Base-by-base conservation (phyloP, 1,140 invertebrate genomes). In the Cherax quadricarinatus region DNA sequence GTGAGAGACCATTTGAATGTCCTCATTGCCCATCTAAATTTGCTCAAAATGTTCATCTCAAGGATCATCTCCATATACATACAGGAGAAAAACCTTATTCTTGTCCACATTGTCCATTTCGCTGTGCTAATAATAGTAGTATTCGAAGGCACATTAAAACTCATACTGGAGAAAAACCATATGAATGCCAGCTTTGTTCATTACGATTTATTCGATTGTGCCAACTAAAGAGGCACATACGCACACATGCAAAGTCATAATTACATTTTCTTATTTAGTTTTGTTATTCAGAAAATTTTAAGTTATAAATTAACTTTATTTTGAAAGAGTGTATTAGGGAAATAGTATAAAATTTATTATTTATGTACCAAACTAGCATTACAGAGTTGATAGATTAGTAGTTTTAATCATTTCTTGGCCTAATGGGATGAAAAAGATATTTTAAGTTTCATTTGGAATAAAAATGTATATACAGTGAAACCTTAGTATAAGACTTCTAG, bases 1-100 rank as follows among this genome's bases (percentile, higher is more conserved):
- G 24, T 12, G 70, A 75, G 24, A 75, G 70, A 30, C 70, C 70
- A 75, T 75, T 75, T 75, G 70, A 24, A 30, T 75, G 70, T 30
- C 70, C 70, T 75, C 70, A 75, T 30, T 75, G 70, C n/a, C 70
- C 70, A 75, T 75, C 70, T 75, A 75, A 30, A 30, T 75, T 75
- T 75, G 24, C 70, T 30, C 70, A 75, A 30, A 75, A 75, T 7
- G 70, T 75, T 75, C 70, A 75, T 21, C 70, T 75, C 9, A 75
- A 75, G 70, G 70, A 75, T 75, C 70, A 75, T 75, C 70, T 75
- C 12, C 70, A 75, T 75, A 75, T 30, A 21, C 70, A 75, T 30
- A 75, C 70, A 3, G 70, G 70, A 75, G 70, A 75, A 30, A 75
- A 75, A 75, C 70, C 70, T 10, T 75, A 75, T 30, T 30, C 70